phyloP scores from a whole-genome alignment of 64 coral and sea anemone species.

The Pocillopora damicornis region DNA sequence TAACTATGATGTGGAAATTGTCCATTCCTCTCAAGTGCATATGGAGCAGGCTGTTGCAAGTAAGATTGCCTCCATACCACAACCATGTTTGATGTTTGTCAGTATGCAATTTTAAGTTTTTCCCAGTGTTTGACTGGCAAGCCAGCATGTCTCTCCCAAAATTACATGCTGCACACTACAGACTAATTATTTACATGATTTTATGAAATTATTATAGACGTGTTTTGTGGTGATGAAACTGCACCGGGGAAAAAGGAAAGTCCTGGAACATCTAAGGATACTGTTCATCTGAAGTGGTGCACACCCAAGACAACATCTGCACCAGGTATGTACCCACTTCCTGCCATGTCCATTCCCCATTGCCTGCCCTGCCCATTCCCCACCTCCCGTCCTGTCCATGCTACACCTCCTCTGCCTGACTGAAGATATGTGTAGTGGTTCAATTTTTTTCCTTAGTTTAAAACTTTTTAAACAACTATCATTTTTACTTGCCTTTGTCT shows the following conservation, averaged over 20 bases:
- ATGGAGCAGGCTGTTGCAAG: conserved; percentile 83
- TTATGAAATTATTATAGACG: conserved; percentile 16
- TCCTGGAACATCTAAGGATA: conserved; percentile 51
- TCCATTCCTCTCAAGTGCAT: conserved; percentile 91
- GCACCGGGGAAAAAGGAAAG: conserved; percentile 49
- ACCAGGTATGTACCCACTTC: conserved; percentile 30
- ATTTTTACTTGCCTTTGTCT: no score
- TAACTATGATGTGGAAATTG: conserved; percentile 98
- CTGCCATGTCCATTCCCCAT: background rate
- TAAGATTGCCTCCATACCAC: conserved; percentile 37
- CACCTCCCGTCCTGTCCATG: no score
- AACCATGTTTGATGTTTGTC: background rate
- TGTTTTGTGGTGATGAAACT: conserved; percentile 73
- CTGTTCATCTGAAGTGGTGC: conserved; percentile 90
- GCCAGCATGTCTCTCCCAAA: no score
- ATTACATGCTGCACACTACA: background rate
- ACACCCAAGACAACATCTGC: conserved; percentile 78
- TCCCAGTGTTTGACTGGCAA: background rate
- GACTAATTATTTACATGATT: background rate
- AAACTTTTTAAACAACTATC: no score
- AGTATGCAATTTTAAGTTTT: no score
- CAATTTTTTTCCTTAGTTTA: no score
- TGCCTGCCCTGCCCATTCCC: no score
- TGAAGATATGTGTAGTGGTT: no score
- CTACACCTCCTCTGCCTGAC: no score